phyloP scores from a whole-genome alignment of 2,888 invertebrate genomes.

The Trilocha varians region DNA sequence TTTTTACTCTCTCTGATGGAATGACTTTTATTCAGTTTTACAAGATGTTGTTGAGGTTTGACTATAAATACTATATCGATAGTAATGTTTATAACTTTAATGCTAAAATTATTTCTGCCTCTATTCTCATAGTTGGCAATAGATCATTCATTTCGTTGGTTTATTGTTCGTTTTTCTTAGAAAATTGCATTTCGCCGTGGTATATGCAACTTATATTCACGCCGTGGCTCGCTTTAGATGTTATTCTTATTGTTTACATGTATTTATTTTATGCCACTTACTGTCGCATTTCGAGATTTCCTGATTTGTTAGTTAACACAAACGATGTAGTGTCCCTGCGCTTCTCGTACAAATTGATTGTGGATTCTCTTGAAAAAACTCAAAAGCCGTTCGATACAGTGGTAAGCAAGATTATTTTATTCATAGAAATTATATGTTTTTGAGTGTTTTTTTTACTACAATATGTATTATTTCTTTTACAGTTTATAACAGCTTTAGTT shows the following conservation, averaged over 20 bases:
- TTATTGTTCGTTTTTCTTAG: not conserved
- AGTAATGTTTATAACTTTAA: not conserved
- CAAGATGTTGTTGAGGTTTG: not conserved
- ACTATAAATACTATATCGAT: not conserved
- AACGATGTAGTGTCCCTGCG: not conserved
- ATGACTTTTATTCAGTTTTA: slow-evolving; percentile 1
- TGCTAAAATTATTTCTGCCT: not conserved
- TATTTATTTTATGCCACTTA: slow-evolving; percentile 1
- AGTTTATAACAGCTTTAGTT: not conserved
- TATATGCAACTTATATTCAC: not conserved
- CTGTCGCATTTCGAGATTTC: not conserved
- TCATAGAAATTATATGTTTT: no score
- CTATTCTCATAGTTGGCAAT: not conserved
- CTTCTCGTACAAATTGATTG: not conserved
- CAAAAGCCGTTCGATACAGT: slow-evolving; percentile 3
- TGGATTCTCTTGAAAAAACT: not conserved
- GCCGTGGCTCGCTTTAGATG: not conserved
- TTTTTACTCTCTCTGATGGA: not conserved
- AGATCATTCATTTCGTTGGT: not conserved
- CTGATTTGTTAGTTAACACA: not conserved
- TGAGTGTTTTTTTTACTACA: not conserved
- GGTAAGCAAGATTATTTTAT: slow-evolving; percentile 4
- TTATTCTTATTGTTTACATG: not conserved
- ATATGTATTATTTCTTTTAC: no score
- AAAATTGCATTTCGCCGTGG: not conserved